Percentiles rank a stretch among this genome's conserved stretches.
These are phyloP conservation scores for Steinernema hermaphroditum DNA, from an alignment of 2,888 invertebrate genomes.

Conservation along the genomic window DNA sequence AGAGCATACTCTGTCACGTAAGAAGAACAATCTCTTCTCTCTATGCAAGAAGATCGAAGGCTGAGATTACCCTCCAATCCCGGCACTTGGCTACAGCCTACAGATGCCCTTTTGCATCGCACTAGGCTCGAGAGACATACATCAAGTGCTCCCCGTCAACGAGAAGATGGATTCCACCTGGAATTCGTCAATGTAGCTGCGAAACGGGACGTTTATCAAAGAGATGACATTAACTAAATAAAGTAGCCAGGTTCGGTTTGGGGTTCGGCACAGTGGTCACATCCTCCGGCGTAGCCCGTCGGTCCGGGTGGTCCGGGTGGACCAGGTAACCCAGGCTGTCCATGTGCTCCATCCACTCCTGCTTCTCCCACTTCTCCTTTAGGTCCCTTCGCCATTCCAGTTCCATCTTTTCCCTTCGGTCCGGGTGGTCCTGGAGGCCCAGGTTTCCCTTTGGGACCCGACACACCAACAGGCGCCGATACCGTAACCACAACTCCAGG, in stretches of 20 bases:
- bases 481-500: constrained; percentile 7
- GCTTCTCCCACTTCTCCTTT: constrained; percentile 11
- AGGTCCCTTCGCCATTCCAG: background rate
- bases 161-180: no score
- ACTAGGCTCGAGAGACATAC: no score
- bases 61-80: no score
- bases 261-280: constrained; percentile 12
- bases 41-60: no score
- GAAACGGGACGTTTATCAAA: no score
- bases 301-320: background rate
- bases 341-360: background rate
- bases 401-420: background rate
- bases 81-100: no score
- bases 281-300: background rate
- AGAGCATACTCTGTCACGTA: no score
- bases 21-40: no score
- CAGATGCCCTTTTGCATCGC: no score
- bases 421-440: constrained; percentile 21
- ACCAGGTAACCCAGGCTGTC: constrained; percentile 3
- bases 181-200: no score
- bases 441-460: background rate
- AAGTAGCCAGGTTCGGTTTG: constrained; percentile 1
- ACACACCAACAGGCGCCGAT: background rate
- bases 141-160: no score
- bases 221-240: no score